Evolutionary conservation across 1,140 invertebrate genomes (phyloP), one percentile per base, ranked within the genome.

Genomic region (Aphaenogaster ashmeadi): DNA sequence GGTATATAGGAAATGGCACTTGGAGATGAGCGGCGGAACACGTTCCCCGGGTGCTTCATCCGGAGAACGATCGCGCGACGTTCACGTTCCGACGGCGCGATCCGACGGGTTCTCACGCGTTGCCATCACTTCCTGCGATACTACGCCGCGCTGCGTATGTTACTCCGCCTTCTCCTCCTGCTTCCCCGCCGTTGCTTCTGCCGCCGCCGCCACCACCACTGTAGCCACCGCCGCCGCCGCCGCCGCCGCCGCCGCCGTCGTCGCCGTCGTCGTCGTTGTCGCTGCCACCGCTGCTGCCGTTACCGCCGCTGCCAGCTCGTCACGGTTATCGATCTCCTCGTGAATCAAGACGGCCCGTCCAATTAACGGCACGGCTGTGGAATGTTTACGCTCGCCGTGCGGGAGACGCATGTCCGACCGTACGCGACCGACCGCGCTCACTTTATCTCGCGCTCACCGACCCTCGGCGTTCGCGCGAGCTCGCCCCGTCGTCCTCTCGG

Each of bases 301-400:
- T n/a, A n/a, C 38, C 36, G 11, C 15, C 52, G 69, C 13, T 18
- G 33, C 50, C 88, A 75, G 64, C 60, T 84, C 58, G 87, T 92
- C 85, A 66, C 86, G 88, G 89, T 93, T 93, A 93, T 93, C 86
- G 92, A 92, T 93, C 87, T 71, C 85, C 78, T 84, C 41, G 86
- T 91, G 87, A 93, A 91, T 93, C 86, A 87, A 92, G 86, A 88
- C 86, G 83, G 64, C 89, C 81, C 64, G 87, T 86, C 77, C 79
- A 90, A 91, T 90, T 87, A 92, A 86, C 75, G 62, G 62, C 77
- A 62, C 54, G 38, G n/a, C 38, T 56, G 33, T 78, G 88, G 84
- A 92, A 90, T 90, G 91, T 91, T 89, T 89, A 87, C 66, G 66
- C 44, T 71, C 81, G 77, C 33, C 87, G 77, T 13, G 50, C 41